Evolutionary conservation across 2,797 vertebrate genomes (phyloP), one percentile per base, ranked within the genome.

Genomic region (Streptopelia turtur): DNA sequence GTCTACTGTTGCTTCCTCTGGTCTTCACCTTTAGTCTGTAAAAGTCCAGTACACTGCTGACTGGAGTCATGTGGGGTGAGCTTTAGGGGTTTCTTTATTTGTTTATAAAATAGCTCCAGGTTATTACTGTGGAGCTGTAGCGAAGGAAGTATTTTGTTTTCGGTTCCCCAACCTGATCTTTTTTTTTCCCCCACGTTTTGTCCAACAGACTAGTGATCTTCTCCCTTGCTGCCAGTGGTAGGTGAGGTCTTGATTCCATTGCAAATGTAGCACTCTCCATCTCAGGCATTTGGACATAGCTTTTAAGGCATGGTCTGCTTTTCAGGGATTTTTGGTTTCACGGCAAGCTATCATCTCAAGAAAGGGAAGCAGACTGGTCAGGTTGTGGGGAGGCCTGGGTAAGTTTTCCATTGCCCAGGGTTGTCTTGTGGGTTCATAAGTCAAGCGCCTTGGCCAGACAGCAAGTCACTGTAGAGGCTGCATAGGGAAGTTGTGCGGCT

Each of bases 401-500:
- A 35, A 49, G 13, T 66, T 87, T 59, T 80, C 45, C 56, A 56
- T 49, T 83, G 33, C 37, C 47, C 21, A 22, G 43, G 14, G 17
- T 24, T 77, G 50, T 47, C 52, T 37, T 87, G 16, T 65, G 47
- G 37, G 10, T 87, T 28, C 35, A 81, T 8, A 6, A 60, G 37
- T 22, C 6, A 8, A 2, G 6, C 87, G 45, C 17, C 53, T 82
- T 47, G 28, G 30, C 49, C 10, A 3, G 41, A 65, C 27, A 52
- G 28, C 18, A 14, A 6, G 70, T 61, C 0, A 0, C 37, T 12
- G 39, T 9, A 12, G 49, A 30, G 23, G 35, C 43, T 87, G 27
- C 0, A 1, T 33, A 60, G 39, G 53, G 49, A 63, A 57, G n/a
- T 5, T 1, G 1, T 25, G 59, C 13, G 8, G 20, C 5, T 49